A percentile compares a stretch with the other conserved stretches of the same genome.
These are phyloP conservation scores for Lordiphosa collinella DNA, from an alignment of 1,140 invertebrate genomes.

Conservation along the genomic window DNA sequence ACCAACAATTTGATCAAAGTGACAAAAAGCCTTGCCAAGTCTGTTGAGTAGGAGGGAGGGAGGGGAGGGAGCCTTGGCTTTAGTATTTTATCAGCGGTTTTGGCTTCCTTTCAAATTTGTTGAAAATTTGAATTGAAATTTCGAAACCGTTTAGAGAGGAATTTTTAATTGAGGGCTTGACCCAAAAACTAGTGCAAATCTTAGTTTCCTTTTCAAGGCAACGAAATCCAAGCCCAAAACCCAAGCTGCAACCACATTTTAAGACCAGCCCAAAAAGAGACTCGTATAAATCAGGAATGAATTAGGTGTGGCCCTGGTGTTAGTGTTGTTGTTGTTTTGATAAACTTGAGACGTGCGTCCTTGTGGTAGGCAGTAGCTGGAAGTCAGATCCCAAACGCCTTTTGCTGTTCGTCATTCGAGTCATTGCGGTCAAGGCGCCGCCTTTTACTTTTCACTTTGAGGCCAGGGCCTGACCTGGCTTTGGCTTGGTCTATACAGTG, in stretches of 20 bases:
- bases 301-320: constrained; percentile 65
- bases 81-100: constrained; percentile 67
- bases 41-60: constrained; percentile 24
- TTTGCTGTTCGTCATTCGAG: constrained; percentile 60
- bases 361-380: constrained; percentile 32
- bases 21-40: constrained; percentile 67
- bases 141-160: constrained; percentile 59
- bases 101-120: constrained; percentile 45
- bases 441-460: constrained; percentile 31
- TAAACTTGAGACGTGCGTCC: constrained; percentile 73
- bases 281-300: constrained; percentile 76
- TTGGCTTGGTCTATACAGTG: neutral
- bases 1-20: constrained; percentile 75
- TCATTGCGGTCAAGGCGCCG: constrained; percentile 67
- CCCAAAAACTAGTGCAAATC: constrained; percentile 12
- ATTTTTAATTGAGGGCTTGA: constrained; percentile 68
- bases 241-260: constrained; percentile 60
- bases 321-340: constrained; percentile 56
- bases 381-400: constrained; percentile 22
- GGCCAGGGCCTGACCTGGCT: neutral
- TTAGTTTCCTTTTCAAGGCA: constrained; percentile 54
- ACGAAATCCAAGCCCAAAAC: constrained; percentile 14
- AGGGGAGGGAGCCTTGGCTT: constrained; percentile 4
- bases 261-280: constrained; percentile 61
- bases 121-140: constrained; percentile 69